Evolutionary conservation across 2,797 vertebrate genomes (phyloP), one percentile per base, ranked within the genome.

Genomic region (Cirrhinus molitorella): DNA sequence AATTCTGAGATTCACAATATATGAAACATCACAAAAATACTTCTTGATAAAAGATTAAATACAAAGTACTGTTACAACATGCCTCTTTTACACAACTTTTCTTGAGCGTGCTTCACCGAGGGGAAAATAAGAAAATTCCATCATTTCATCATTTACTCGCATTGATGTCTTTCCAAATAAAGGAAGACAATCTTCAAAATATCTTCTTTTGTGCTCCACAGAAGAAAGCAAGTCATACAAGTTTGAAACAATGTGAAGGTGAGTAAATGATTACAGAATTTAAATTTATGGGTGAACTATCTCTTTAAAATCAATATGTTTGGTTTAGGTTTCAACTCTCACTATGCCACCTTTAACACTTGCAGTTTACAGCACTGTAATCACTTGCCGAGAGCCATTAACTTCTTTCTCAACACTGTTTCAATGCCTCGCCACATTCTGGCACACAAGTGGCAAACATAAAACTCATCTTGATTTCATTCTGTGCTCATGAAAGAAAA

Each of bases 301-400:
- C 6, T n/a, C 55, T 61, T 77, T 76, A 59, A 81, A 76, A 77
- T 57, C 63, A 47, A 47, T 83, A 77, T 23, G 63, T 37, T 83
- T 49, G 25, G 16, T 72, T 71, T 72, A 55, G 31, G 14, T 13
- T 80, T 59, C 28, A 78, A 66, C 49, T 37, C 73, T 65, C 34
- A 28, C 45, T 37, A 53, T 51, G 16, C 63, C 68, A 71, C 66
- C 28, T 74, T 77, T 77, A 57, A 78, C 85, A 85, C 84, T 45
- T 87, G 82, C 85, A 47, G 76, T 76, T 76, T 75, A 80, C 81
- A 77, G 17, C 25, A 70, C 67, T 78, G 31, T 45, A 59, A 75
- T 86, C 85, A 88, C 83, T 71, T 88, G 53, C 86, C 55, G 25
- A 79, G 45, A 86, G 70, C 43, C 86, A 85, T 16, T 66, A 23